Base-by-base conservation (phyloP, 2,888 invertebrate genomes). In the Trichopria drosophilae region DNA sequence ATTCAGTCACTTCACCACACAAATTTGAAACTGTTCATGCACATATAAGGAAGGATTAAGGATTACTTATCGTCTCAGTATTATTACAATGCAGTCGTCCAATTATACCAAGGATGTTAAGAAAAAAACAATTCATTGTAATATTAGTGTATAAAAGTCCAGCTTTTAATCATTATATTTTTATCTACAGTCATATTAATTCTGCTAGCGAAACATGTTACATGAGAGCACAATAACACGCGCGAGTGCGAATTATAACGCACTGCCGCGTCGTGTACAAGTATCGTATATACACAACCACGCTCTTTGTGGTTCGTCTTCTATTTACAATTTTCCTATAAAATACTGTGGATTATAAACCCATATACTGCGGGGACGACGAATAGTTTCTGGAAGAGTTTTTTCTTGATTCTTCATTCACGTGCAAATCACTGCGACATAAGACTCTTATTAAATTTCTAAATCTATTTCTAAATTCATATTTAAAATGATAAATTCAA, bases 361-460 rank as follows among this genome's bases (percentile, higher is more conserved):
- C 73, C 68, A 73, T 74, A 56, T 74, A 74, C 59, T 74, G 73
- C 52, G 73, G 73, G 49, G 73, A 73, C 45, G 72, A 71, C 51
- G 72, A 73, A 49, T 66, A 68, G 56, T 64, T 72, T 63, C 69
- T 68, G 46, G 67, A 51, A 39, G 68, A 62, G 59, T 67, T 68
- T 60, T 66, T 71, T 58, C 69, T 71, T 54, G 63, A 57, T 54
- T 72, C 70, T 53, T 70, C 69, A 51, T 64, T 63, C 57, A 65
- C 67, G 55, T 68, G 67, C 57, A 63, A 65, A 60, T 74, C 73
- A 35, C 73, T 74, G 60, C 46, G 65, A 65, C 58, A 49, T 44
- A 45, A 50, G 29, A 10, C 26, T 31, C 46, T 36, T 45, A 15
- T 12, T 18, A 16, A 23, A n/a, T 34, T 19, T 43, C n/a, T 45